Evolutionary conservation across 2,113 vertebrate species (phyloP).

Genomic region (Sclerurus mexicanus): DNA sequence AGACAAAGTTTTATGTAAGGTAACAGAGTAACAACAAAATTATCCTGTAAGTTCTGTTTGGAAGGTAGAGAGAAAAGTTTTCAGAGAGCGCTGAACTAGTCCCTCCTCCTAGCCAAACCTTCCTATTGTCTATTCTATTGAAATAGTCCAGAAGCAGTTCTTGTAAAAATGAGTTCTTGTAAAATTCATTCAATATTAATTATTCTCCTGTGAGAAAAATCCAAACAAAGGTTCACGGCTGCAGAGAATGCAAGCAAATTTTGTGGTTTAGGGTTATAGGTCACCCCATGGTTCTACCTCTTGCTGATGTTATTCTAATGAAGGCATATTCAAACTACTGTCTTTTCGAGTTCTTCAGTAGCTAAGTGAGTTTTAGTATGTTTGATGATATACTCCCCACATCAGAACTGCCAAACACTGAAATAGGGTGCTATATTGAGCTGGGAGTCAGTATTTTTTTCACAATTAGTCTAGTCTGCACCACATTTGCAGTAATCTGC

Average conservation of each 20-base stretch:
- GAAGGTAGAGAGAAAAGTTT: background rate
- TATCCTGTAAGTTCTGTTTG: background rate
- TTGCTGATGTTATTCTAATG: background rate
- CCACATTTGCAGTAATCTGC: background rate
- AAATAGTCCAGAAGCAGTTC: background rate
- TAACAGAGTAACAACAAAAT: background rate
- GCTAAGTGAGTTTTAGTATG: background rate
- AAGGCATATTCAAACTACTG: background rate
- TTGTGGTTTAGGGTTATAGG: background rate
- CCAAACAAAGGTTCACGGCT: background rate
- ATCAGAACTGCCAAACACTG: background rate
- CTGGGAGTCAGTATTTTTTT: background rate
- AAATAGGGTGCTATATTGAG: background rate
- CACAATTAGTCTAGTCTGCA: background rate
- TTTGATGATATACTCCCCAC: background rate
- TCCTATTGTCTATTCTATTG: background rate
- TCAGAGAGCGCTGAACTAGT: background rate
- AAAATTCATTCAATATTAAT: background rate
- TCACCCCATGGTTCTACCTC: background rate
- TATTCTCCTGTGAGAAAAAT: background rate
- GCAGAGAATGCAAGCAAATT: background rate
- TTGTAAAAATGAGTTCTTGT: background rate
- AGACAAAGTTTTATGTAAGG: background rate
- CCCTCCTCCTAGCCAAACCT: background rate
- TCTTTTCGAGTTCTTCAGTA: background rate